A percentile compares a stretch with the other conserved stretches of the same genome.
Conservation (phyloP, 2,113 vertebrate genomes). For the Percina caprodes region DNA sequence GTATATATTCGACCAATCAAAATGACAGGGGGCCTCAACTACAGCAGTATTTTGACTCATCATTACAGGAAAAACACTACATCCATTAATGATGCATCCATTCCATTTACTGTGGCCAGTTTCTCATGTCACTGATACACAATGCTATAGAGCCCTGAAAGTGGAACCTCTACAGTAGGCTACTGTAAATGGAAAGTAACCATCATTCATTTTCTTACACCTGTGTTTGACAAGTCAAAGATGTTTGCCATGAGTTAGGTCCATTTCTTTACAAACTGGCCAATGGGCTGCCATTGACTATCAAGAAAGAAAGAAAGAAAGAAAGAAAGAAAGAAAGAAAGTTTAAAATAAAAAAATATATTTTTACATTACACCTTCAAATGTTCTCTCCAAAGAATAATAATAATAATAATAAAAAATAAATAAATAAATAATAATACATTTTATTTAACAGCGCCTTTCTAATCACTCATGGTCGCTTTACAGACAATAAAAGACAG, state of each 20-base stretch:
- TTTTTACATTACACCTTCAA: background rate
- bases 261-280: background rate
- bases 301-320: background rate
- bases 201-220: background rate
- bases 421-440: too few species aligned
- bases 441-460: too few species aligned
- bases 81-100: slow-evolving; percentile 18
- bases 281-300: background rate
- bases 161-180: background rate
- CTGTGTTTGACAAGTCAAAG: background rate
- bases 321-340: too few species aligned
- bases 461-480: too few species aligned
- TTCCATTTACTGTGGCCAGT: background rate
- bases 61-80: background rate
- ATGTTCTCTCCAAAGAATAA: too few species aligned
- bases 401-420: too few species aligned
- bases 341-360: background rate
- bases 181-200: background rate
- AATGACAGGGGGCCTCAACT: background rate
- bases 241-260: background rate
- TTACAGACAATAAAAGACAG: too few species aligned
- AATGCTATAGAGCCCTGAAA: background rate
- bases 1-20: background rate
- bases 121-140: background rate
- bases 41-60: background rate